A percentile compares a stretch with the other conserved stretches of the same genome.
Conservation (phyloP, 2,113 vertebrate species). For the Pica pica region DNA sequence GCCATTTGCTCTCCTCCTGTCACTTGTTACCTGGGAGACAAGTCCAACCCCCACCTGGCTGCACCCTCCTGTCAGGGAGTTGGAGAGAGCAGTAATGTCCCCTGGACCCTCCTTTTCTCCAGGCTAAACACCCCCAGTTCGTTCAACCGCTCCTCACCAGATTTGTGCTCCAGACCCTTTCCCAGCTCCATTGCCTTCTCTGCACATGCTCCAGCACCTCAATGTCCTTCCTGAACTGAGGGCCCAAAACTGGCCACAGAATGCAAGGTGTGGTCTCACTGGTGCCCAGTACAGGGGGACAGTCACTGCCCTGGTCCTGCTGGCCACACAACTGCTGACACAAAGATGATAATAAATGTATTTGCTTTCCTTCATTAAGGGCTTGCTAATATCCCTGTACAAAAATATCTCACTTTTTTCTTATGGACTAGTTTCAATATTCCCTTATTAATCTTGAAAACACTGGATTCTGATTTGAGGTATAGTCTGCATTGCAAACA, state of each 20-base stretch:
- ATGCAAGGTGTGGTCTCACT: not conserved
- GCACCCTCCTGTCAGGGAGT: not conserved
- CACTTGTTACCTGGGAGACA: not conserved
- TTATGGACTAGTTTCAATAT: not conserved
- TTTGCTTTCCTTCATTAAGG: not conserved
- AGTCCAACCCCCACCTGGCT: not conserved
- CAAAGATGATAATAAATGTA: not conserved
- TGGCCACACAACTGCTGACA: not conserved
- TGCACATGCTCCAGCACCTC: accelerated
- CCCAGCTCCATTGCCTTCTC: not conserved
- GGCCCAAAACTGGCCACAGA: not conserved
- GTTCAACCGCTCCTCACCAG: not conserved
- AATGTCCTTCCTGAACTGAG: not conserved
- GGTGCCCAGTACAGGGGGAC: not conserved
- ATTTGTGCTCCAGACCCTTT: too few species aligned
- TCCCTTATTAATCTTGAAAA: not conserved
- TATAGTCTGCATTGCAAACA: not conserved
- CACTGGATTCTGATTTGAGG: not conserved
- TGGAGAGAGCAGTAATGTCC: not conserved
- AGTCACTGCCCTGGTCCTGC: not conserved
- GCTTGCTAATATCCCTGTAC: not conserved
- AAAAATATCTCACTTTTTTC: not conserved
- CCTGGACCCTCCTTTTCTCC: not conserved
- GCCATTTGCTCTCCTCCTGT: not conserved
- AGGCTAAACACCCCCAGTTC: not conserved